Base-by-base conservation (phyloP, 2,113 vertebrate species). In the Mus pahari region DNA sequence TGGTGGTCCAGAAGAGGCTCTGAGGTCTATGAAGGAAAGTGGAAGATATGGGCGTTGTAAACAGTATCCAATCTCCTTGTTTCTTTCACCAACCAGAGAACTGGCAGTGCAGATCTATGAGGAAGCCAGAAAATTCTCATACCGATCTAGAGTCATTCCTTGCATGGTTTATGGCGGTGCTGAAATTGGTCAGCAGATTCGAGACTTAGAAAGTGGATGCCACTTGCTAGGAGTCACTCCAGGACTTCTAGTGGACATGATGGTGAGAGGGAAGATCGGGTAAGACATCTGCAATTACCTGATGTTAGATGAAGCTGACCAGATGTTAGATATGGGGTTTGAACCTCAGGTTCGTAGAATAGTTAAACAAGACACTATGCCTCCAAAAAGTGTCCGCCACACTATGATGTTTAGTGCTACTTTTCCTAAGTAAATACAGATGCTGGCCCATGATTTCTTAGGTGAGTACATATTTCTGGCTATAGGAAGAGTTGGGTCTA, bases 371-470 rank as follows among this genome's bases (percentile, higher is more conserved):
- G 99, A 99, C 95, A 99, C 99, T 10, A 99, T 99, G 99, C 99
- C 99, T 16, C 99, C 99, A 7, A 99, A 99, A 96, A 99, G 99
- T 9, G 98, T 99, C 83, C 99, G 99, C 45, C 99, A 99, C 92
- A 99, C 99, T 87, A 99, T 99, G 99, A 99, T 99, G 99, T 99
- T 99, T 98, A 99, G 99, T 96, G 99, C 99, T 98, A 99, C 99
- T 95, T 99, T 99, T 97, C 99, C 99, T 96, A 99, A 99, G 98
- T 99, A 99, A 98, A 99, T 99, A 97, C 99, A 99, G 99, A 99
- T 99, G 97, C 98, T 99, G 94, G 99, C 99, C 96, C 99, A 99
- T 94, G 99, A 99, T 97, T 99, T 99, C 97, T 98, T 99, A 95
- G 99, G 99, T 96, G 99, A 99, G 89, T 99, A 99, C 89, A 99